Base-by-base conservation (phyloP, 2,888 invertebrate species). In the Augiades crinisus region DNA sequence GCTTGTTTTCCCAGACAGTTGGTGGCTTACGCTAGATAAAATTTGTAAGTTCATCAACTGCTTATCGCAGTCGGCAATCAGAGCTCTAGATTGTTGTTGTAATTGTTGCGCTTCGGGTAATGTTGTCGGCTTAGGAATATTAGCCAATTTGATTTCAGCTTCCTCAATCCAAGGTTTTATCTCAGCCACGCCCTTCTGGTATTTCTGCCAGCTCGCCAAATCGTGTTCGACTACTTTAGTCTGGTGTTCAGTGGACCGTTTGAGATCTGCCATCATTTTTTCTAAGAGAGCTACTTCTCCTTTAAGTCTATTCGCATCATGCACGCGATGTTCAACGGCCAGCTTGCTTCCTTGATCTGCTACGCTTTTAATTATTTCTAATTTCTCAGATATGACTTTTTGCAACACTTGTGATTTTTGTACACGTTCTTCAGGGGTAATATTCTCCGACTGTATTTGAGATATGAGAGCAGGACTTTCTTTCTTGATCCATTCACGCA, bases 81-180 rank as follows among this genome's bases (percentile, higher is more conserved):
- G 94, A 54, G 92, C 91, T 78, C 90, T 92, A 19, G 94, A 93
- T 70, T 93, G 93, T 59, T 92, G 91, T 72, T 95, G 93, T 73
- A 96, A 90, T 63, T 94, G 92, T 57, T 93, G 90, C n/a, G 97
- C 97, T 86, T 98, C 97, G 57, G 93, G 91, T 46, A 98, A 85
- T 34, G 93, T 93, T 2, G 92, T 83, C 12, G 97, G 97, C 77
- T 96, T 96, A 3, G 94, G 92, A 5, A 93, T 92, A 56, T 91
- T 91, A 12, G 93, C 91, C 17, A 96, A 91, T 82, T 94, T 95
- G n/a, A 93, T 81, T 85, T 98, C 98, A 12, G 96, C 95, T 72
- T 95, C 92, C 74, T 97, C 95, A 50, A 98, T 92, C 95, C 97
- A 96, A 0, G 97, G 97, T 72, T 95, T 94, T 44, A 98, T 92